These are phyloP conservation scores for Folsomia candida DNA, from an alignment of 2,888 invertebrate species.

Conservation along the genomic window DNA sequence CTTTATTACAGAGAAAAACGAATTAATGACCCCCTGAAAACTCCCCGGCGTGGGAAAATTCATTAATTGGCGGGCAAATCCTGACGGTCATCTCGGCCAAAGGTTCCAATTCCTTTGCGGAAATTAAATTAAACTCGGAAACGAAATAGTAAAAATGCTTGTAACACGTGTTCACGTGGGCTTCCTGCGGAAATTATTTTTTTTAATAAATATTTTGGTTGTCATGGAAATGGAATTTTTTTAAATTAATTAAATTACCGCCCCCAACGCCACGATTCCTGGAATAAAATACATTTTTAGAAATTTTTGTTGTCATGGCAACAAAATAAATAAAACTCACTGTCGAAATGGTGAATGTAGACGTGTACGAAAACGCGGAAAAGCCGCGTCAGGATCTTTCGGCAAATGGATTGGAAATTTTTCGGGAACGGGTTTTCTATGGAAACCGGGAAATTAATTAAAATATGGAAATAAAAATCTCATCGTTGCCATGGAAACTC, in stretches of 20 bases:
- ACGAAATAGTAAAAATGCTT: slow-evolving; percentile 93
- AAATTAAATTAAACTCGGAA: slow-evolving; percentile 78
- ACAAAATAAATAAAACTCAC: too few species aligned
- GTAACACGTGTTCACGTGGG: slow-evolving; percentile 89
- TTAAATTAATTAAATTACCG: slow-evolving; percentile 60
- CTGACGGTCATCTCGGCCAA: slow-evolving; percentile 71
- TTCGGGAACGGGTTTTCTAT: slow-evolving; percentile 83
- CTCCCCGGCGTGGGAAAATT: too few species aligned
- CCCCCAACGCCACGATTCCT: slow-evolving; percentile 81
- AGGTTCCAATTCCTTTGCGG: slow-evolving; percentile 80
- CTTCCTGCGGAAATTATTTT: too few species aligned
- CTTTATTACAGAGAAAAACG: too few species aligned
- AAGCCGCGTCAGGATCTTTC: slow-evolving; percentile 81
- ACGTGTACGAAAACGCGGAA: slow-evolving; percentile 91
- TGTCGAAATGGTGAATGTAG: slow-evolving; percentile 89
- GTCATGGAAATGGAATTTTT: neutral
- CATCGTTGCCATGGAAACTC: too few species aligned
- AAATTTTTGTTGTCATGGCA: too few species aligned
- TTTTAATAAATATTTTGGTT: too few species aligned
- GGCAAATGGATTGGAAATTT: slow-evolving; percentile 72
- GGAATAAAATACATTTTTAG: neutral
- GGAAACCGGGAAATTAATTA: too few species aligned
- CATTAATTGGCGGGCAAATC: too few species aligned
- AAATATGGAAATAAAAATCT: too few species aligned
- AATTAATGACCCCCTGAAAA: too few species aligned